These are phyloP conservation scores for Hippocampus guttulatus DNA, from an alignment of 2,113 vertebrate species.

Conservation along the genomic window DNA sequence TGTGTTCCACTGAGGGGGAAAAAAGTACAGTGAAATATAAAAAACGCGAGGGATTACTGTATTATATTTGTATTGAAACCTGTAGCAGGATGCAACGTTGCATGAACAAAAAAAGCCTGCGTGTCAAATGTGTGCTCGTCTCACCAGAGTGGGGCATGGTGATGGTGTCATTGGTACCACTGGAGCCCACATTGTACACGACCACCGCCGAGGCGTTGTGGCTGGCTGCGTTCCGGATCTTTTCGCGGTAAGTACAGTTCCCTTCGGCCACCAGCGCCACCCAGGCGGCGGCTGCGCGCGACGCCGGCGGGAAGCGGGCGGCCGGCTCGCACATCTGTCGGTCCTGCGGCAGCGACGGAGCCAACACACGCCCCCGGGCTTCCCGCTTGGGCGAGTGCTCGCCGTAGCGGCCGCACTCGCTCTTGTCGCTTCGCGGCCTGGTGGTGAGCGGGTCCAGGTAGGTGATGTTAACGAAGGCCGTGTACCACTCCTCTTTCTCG, in stretches of 20 bases:
- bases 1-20: no score
- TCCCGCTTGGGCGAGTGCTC: conserved; percentile 95
- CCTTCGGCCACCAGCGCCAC: conserved; percentile 88
- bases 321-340: conserved; percentile 82
- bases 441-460: conserved; percentile 81
- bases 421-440: conserved; percentile 83
- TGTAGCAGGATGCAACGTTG: not conserved
- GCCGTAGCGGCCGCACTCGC: conserved; percentile 94
- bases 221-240: conserved; percentile 83
- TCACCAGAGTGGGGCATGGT: conserved; percentile 93
- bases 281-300: conserved; percentile 75
- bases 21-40: no score
- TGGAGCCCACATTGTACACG: conserved; percentile 87
- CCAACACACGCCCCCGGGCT: conserved; percentile 81
- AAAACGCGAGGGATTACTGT: no score
- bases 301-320: conserved; percentile 75
- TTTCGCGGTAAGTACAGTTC: conserved; percentile 89
- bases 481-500: conserved; percentile 99
- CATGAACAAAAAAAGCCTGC: no score
- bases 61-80: no score
- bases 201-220: conserved; percentile 93
- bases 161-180: conserved; percentile 86
- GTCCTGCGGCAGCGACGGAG: conserved; percentile 76
- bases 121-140: conserved; percentile 19
- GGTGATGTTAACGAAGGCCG: conserved; percentile 96